Base-by-base conservation (phyloP, 2,797 vertebrate genomes). In the Sebastes iracundus region DNA sequence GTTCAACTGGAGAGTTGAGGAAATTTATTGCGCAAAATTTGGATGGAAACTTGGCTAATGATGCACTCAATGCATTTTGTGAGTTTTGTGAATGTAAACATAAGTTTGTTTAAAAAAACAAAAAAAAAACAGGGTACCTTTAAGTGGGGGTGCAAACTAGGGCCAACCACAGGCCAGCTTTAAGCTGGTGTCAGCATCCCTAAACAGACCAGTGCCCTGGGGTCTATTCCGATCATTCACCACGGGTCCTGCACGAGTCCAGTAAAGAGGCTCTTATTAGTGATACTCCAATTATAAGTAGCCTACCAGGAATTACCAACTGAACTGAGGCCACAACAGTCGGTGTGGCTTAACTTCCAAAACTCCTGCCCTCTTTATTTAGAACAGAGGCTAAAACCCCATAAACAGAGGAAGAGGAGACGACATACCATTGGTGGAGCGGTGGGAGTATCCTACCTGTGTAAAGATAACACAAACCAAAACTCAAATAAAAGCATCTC, bases 381-480 rank as follows among this genome's bases (percentile, higher is more conserved):
- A 42, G 55, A 75, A 23, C 13, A 46, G 72, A 78, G 59, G 10
- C 42, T 62, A 4, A 58, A 65, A 38, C 25, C 25, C 27, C 23
- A 58, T 38, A 75, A 69, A 10, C n/a, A 32, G 16, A 49, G 46
- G 3, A 74, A 8, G 5, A 35, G 35, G 55, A 66, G 49, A 30
- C 8, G 7, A 18, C 30, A 7, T 6, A 35, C 56, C 10, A 28
- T 12, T 23, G 28, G 11, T 14, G 27, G 27, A 52, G 11, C 42
- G 10, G 20, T 42, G 55, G 64, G 60, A 55, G 60, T n/a, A 16
- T 25, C 68, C 56, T 12, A 30, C 76, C 65, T 64, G 20, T 65
- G 33, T 69, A 80, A 70, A 88, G n/a, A 75, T 35, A 73, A 67
- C 35, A 67, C 16, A 76, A 72, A 53, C 52, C 77, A 65, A 52